Percentiles rank a stretch among this genome's conserved stretches.
Evolutionary conservation across 2,113 vertebrate species (phyloP).

Genomic region (Trinectes maculatus): DNA sequence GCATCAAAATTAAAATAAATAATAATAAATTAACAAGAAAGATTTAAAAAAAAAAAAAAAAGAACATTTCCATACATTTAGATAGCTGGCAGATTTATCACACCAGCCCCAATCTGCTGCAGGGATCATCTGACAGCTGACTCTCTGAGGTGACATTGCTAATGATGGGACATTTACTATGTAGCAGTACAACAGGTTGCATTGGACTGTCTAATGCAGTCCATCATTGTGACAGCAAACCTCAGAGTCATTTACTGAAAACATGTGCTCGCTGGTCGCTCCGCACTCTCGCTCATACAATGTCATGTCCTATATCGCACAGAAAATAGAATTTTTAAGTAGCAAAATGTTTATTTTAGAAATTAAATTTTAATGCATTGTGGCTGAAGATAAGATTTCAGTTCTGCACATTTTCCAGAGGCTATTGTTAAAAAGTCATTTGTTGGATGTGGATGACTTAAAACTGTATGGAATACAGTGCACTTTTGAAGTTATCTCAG

Average conservation of each 20-base stretch:
- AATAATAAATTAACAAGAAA: too few species aligned
- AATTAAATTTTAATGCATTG: neutral
- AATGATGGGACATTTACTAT: constrained; percentile 36
- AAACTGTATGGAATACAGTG: constrained; percentile 2
- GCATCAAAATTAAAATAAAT: too few species aligned
- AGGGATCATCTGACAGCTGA: constrained; percentile 26
- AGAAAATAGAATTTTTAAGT: neutral
- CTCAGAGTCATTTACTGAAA: constrained; percentile 36
- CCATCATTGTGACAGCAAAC: constrained; percentile 37
- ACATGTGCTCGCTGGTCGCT: constrained; percentile 2
- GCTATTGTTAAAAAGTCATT: neutral
- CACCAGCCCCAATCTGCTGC: constrained; percentile 6
- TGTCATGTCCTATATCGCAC: neutral
- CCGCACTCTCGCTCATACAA: neutral
- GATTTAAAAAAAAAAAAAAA: too few species aligned
- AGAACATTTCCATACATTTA: constrained; percentile 29
- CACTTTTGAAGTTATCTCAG: constrained; percentile 19
- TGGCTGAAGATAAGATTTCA: neutral
- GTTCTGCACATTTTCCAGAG: neutral
- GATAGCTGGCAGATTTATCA: constrained; percentile 42
- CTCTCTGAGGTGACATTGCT: constrained; percentile 40
- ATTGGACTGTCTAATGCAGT: constrained; percentile 22
- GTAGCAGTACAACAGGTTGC: constrained; percentile 26
- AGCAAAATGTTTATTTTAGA: neutral
- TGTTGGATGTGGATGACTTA: neutral